These are phyloP conservation scores for Manacus vitellinus DNA, from an alignment of 2,113 vertebrate genomes.

Conservation along the genomic window DNA sequence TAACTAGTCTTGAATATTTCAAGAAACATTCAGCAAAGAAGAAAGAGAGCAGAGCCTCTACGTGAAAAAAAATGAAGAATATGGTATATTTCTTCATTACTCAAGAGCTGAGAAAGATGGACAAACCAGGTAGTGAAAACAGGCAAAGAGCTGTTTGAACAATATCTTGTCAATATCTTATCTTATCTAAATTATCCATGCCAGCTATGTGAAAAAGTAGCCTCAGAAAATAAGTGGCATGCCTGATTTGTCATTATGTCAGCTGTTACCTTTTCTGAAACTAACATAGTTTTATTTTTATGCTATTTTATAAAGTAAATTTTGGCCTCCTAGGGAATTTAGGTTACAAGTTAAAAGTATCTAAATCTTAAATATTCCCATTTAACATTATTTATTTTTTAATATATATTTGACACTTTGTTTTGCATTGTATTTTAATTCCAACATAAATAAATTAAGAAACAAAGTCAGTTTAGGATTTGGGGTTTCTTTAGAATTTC, in stretches of 20 bases:
- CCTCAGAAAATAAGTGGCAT: background rate
- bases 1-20: background rate
- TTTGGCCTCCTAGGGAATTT: background rate
- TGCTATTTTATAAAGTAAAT: background rate
- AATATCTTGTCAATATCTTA: background rate
- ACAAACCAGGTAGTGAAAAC: background rate
- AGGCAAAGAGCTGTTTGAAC: background rate
- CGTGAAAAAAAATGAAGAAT: background rate
- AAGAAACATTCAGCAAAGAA: background rate
- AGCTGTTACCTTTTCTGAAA: background rate
- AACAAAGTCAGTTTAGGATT: background rate
- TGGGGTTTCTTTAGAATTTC: fast-evolving
- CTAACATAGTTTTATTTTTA: background rate
- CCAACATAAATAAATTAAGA: background rate
- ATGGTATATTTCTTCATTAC: background rate
- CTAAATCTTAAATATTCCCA: background rate
- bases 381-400: background rate
- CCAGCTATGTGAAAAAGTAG: background rate
- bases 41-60: background rate
- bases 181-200: background rate
- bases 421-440: background rate
- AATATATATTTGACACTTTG: background rate
- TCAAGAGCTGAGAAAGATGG: background rate
- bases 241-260: background rate
- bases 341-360: background rate